phyloP scores from a whole-genome alignment of 2,797 vertebrate species.

The Sardinella longiceps region DNA sequence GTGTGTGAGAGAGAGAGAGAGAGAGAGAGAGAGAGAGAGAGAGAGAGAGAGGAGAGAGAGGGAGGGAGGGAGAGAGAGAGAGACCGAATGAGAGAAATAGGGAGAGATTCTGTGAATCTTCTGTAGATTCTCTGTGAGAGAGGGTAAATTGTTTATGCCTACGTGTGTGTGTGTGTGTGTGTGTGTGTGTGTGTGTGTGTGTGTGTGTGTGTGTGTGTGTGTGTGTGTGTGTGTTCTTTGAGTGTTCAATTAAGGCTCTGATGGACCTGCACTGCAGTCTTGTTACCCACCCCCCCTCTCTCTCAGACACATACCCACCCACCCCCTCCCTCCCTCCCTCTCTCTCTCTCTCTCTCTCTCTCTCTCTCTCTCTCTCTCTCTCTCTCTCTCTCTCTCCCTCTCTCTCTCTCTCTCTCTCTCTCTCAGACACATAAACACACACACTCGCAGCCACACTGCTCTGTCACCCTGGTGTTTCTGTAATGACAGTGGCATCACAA shows the following conservation, averaged over 20 bases:
- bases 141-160: slow-evolving; percentile 34
- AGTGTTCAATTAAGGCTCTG: neutral
- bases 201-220: slow-evolving; percentile 49
- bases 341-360: too few species aligned
- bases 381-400: too few species aligned
- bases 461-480: neutral
- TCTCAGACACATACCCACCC: neutral
- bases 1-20: neutral
- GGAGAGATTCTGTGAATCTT: neutral
- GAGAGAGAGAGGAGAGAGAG: neutral
- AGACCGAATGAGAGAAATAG: neutral
- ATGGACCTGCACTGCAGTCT: neutral
- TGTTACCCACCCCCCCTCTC: neutral
- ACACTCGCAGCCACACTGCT: neutral
- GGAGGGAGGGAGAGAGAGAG: neutral
- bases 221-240: neutral
- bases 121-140: neutral
- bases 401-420: too few species aligned
- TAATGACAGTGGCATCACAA: slow-evolving; percentile 6
- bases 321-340: too few species aligned
- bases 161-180: slow-evolving; percentile 44
- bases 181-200: slow-evolving; percentile 17
- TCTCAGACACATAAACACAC: neutral
- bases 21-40: neutral
- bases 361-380: too few species aligned